Base-by-base conservation (phyloP, 2,113 vertebrate genomes). In the Carassius gibelio region DNA sequence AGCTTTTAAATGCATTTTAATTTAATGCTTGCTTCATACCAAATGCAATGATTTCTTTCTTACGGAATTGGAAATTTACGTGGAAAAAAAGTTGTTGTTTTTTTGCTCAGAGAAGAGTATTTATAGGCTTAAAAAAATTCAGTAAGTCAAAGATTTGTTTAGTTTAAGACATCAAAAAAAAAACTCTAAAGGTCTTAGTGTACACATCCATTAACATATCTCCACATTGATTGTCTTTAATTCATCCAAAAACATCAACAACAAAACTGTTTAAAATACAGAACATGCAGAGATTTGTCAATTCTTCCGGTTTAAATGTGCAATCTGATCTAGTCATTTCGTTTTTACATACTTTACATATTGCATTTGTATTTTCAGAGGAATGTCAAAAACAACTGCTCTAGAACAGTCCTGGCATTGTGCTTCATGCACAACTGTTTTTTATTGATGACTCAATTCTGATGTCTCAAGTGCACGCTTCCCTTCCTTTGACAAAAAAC, bases 371-470 rank as follows among this genome's bases (percentile, higher is more conserved):
- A 36, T 78, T 59, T 57, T 17, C 42, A n/a, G 36, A 55, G 10
- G 10, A 78, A 78, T 61, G 17, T n/a, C 55, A 19, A 52, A 34
- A 10, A 9, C 19, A 78, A 34, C 23, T 77, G 72, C 79, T 78
- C 13, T 38, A 57, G n/a, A 23, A 75, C 26, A 21, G n/a, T 83
- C 83, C 76, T 10, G 74, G 21, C 55, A 48, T 52, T 68, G 76
- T 75, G 68, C 59, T 87, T 83, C 30, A 61, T 81, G 86, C 88
- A 87, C 84, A 61, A 13, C 50, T 71, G 19, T 68, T 87, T 75
- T 21, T 61, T 74, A 83, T 30, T 75, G 34, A 83, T 88, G 76
- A 23, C 80, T 69, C 34, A 85, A 87, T 59, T 75, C 45, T 48
- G 48, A 84, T 88, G 69, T 10, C 87, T 52, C 48, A 2, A 45